Base-by-base conservation (phyloP, 2,113 vertebrate genomes). In the Notothenia coriiceps region DNA sequence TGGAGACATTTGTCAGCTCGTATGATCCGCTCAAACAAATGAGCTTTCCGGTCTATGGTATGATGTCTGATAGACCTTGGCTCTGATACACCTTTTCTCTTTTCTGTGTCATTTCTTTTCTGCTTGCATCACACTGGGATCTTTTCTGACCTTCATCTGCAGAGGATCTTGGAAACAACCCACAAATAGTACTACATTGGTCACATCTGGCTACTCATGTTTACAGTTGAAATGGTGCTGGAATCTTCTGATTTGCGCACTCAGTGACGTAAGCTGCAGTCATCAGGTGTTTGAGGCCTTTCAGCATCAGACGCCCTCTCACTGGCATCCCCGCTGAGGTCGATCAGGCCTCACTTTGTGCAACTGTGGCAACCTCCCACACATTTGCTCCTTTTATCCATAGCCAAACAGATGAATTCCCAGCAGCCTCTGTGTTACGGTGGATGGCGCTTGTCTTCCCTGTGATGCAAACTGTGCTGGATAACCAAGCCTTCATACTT, bases 131-230 rank as follows among this genome's bases (percentile, higher is more conserved):
- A 70, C 86, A 40, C 78, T 62, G 47, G 68, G 85, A 91, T 89
- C 85, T 77, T 83, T 76, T 74, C 74, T 88, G 88, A 90, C 89
- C 88, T 81, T 91, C 83, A 83, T 85, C 90, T 88, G 67, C 46
- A 35, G 78, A 59, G 81, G 74, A 89, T 91, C 90, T 91, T 63
- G 77, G 72, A 54, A 88, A 86, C 77, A 85, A 79, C 70, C 50
- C 46, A 73, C 82, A 77, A 66, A 82, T 69, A 83, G 73, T 77
- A 83, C 69, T 77, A 51, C 60, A 88, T 83, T 80, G 78, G 84
- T 88, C 88, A 82, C 82, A 86, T 81, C 85, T 85, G 84, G 70
- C 90, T 91, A 84, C 65, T 79, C 68, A 44, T 75, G 78, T 83
- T 81, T 14, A 80, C 84, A 78, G 79, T 80, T 79, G 79, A 89